Percentiles rank a stretch among this genome's conserved stretches.
Evolutionary conservation across 2,113 vertebrate genomes (phyloP).

Genomic region (Oceanites oceanicus): DNA sequence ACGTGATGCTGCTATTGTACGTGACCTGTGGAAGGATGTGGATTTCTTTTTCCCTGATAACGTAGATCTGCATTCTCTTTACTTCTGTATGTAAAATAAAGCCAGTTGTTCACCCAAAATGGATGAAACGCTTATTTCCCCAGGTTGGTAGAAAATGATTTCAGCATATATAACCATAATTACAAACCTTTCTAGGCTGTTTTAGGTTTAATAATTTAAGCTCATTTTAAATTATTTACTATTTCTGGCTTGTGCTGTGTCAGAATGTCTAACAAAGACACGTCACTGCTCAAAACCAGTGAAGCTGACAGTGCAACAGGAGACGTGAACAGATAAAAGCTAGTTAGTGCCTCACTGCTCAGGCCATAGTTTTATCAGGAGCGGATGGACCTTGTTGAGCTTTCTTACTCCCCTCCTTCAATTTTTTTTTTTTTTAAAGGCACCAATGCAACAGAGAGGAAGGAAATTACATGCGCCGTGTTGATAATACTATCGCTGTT

Average conservation of each 20-base stretch:
- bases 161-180: background rate
- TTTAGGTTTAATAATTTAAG: slow-evolving; percentile 58
- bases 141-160: background rate
- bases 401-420: background rate
- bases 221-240: slow-evolving; percentile 55
- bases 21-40: background rate
- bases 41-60: background rate
- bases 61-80: background rate
- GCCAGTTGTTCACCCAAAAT: background rate
- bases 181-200: background rate
- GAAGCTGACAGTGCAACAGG: background rate
- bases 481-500: background rate
- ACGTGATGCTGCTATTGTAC: background rate
- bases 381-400: background rate
- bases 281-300: background rate
- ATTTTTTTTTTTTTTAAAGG: background rate
- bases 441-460: background rate
- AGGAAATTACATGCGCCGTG: background rate
- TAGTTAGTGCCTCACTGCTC: background rate
- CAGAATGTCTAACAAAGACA: slow-evolving; percentile 3
- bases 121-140: background rate
- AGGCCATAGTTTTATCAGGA: background rate
- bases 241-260: background rate
- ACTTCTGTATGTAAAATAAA: background rate
- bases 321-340: background rate